phyloP scores from a whole-genome alignment of 1,140 invertebrate genomes.

The Hyles euphorbiae region DNA sequence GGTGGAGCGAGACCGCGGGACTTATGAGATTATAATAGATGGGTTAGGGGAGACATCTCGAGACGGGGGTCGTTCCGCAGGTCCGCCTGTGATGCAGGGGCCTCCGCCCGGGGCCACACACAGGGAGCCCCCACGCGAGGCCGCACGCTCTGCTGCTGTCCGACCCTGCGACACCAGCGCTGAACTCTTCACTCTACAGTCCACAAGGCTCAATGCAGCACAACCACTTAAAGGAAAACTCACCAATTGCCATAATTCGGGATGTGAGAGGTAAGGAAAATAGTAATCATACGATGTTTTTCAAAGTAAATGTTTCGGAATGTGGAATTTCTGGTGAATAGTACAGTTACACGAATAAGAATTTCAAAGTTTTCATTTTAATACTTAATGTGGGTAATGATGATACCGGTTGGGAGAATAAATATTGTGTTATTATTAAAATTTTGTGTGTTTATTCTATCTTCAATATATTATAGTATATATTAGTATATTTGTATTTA shows the following conservation, averaged over 20 bases:
- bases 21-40: conserved; percentile 61
- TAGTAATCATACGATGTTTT: background rate
- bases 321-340: too few relatives aligned
- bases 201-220: conserved; percentile 86
- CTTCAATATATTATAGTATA: too few relatives aligned
- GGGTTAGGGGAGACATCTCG: conserved; percentile 30
- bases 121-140: conserved; percentile 59
- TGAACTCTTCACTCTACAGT: conserved; percentile 90
- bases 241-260: conserved; percentile 91
- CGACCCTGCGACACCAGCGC: conserved; percentile 91
- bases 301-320: too few relatives aligned
- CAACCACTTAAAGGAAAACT: conserved; percentile 86
- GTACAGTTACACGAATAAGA: too few relatives aligned
- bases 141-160: conserved; percentile 76
- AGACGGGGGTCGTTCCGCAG: conserved; percentile 22
- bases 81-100: conserved; percentile 11
- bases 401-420: too few relatives aligned
- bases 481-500: too few relatives aligned
- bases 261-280: conserved; percentile 86
- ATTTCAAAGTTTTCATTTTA: too few relatives aligned
- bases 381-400: too few relatives aligned
- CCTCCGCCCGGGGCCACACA: conserved; percentile 19
- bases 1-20: conserved; percentile 58
- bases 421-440: too few relatives aligned
- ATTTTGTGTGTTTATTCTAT: too few relatives aligned